phyloP scores from a whole-genome alignment of 2,888 invertebrate genomes.

The Acanthopleura granulata region DNA sequence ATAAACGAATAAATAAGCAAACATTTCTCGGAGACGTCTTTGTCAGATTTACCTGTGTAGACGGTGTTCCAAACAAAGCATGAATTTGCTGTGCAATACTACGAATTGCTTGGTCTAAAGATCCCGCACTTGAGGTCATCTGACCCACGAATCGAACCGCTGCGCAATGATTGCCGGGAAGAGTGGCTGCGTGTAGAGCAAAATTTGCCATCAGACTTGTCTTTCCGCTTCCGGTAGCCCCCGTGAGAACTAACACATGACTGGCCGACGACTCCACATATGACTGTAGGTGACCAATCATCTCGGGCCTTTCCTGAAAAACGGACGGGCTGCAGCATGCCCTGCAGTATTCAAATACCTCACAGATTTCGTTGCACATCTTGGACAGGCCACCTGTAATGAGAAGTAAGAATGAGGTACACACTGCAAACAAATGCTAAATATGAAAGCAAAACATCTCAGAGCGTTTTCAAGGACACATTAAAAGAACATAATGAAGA shows the following conservation, averaged over 20 bases:
- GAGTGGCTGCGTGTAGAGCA: neutral
- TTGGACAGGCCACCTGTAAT: neutral
- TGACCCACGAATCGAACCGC: neutral
- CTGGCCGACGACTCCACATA: neutral
- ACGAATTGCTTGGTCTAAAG: neutral
- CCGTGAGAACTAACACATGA: conserved; percentile 20
- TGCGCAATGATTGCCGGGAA: neutral
- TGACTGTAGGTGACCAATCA: neutral
- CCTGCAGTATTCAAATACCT: neutral
- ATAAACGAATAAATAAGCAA: too few species aligned
- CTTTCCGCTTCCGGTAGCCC: conserved; percentile 24
- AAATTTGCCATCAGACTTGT: conserved; percentile 17
- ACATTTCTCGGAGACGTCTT: neutral
- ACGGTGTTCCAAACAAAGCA: neutral
- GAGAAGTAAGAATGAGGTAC: neutral
- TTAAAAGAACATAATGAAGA: too few species aligned
- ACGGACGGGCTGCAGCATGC: neutral
- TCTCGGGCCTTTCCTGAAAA: too few species aligned
- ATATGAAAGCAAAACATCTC: too few species aligned
- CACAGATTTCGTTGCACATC: neutral
- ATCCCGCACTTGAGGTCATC: neutral
- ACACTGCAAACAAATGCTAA: too few species aligned
- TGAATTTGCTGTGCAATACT: neutral
- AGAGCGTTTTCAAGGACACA: too few species aligned
- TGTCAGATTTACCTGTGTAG: neutral